Base-by-base conservation (phyloP, 2,797 vertebrate species). In the Chromobotia macracanthus region DNA sequence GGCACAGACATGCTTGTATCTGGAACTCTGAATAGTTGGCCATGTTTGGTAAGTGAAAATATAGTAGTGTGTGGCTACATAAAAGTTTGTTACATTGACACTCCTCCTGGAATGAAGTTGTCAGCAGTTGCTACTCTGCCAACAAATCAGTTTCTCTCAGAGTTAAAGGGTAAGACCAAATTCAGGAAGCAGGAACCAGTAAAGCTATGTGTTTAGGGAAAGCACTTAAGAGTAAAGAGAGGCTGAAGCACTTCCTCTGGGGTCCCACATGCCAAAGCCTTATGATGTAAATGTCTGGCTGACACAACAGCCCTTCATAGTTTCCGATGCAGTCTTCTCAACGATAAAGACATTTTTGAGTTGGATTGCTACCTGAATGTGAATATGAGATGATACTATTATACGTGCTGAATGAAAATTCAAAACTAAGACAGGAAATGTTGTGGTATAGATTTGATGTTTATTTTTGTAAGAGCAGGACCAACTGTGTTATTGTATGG, bases 181-280 rank as follows among this genome's bases (percentile, higher is more conserved):
- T 89, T 87, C 88, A 89, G 88, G 88, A 92, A 90, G 89, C 56
- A 0, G 75, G 87, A 87, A 86, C 86, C 84, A 87, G 85, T 87
- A 19, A 44, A 48, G 48, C 61, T 53, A 31, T 65, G 67, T 60
- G 61, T 50, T 72, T 56, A 18, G 12, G 64, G 50, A 79, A 48
- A 48, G n/a, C 28, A 51, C 58, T 75, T 35, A 48, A 73, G 66
- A 69, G 71, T 2, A 41, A 31, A 56, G 19, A 35, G 19, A 58
- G 5, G 31, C 44, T 3, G 2, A 72, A 50, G 19, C 28, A 18
- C 12, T 71, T 79, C 28, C 31, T 58, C 11, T 63, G 73, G 25
- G n/a, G 21, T n/a, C 38, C 31, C 19, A 11, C 16, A 41, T 13
- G 44, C 23, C 23, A 48, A 50, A 79, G 28, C 41, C 50, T 51